A percentile compares a stretch with the other conserved stretches of the same genome.
These are phyloP conservation scores for Eulemur rufifrons DNA, from an alignment of 2,113 vertebrate genomes.

Conservation along the genomic window DNA sequence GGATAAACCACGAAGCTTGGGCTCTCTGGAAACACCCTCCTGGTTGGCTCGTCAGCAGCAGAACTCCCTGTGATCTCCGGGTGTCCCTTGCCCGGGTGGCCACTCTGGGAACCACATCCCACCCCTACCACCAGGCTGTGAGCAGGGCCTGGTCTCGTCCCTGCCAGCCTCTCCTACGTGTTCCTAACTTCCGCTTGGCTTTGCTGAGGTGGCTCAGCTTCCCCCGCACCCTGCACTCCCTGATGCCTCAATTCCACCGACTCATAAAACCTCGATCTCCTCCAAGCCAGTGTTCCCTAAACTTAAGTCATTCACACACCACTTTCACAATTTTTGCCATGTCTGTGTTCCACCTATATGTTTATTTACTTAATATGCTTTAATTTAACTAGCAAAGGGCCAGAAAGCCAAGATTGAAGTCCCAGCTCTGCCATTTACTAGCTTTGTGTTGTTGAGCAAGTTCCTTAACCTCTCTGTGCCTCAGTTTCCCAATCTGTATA, in stretches of 20 bases:
- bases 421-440: neutral
- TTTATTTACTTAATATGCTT: neutral
- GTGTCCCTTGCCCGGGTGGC: neutral
- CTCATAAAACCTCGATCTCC: neutral
- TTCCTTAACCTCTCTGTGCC: neutral
- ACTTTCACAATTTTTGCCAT: neutral
- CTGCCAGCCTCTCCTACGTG: too few relatives aligned
- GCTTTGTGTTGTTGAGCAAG: neutral
- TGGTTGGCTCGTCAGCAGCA: neutral
- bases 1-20: neutral
- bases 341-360: neutral
- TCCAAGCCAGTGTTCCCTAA: neutral
- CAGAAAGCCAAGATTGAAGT: neutral
- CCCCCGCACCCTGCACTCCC: too few relatives aligned
- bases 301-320: neutral
- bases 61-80: neutral
- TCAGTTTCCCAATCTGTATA: slow-evolving; percentile 5
- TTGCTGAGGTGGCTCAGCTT: neutral
- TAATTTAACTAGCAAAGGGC: neutral
- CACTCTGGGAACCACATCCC: neutral
- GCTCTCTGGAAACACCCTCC: neutral
- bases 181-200: neutral
- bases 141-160: fast-evolving
- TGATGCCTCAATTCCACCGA: neutral
- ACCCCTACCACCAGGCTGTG: neutral